A percentile compares a stretch with the other conserved stretches of the same genome.
Conservation (phyloP, 2,113 vertebrate genomes). For the Eulacestoma nigropectus region DNA sequence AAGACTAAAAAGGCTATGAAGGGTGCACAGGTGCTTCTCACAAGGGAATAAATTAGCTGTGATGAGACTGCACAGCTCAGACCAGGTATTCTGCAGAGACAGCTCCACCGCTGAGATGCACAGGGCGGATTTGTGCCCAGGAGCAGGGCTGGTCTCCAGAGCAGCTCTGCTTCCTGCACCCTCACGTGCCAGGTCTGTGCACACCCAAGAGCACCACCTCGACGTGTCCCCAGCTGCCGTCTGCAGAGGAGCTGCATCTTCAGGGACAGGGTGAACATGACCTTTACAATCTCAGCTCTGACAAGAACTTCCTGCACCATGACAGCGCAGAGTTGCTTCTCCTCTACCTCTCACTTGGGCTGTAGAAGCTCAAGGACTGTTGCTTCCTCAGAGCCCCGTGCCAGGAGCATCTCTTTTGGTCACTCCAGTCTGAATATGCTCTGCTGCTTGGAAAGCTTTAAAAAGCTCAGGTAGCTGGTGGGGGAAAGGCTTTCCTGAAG, state of each 20-base stretch:
- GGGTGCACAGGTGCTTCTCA: neutral
- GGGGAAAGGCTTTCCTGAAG: neutral
- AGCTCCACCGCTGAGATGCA: neutral
- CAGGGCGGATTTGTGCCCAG: neutral
- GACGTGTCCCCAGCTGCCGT: neutral
- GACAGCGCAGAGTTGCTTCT: neutral
- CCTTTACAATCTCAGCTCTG: neutral
- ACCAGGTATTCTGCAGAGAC: neutral
- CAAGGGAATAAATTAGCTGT: neutral
- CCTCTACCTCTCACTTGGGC: neutral
- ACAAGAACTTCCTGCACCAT: neutral
- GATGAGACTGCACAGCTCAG: neutral
- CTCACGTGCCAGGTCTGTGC: neutral
- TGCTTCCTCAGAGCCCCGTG: neutral
- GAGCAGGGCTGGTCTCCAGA: neutral
- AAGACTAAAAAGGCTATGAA: neutral
- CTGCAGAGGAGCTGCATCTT: neutral
- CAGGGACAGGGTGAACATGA: neutral
- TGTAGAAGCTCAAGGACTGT: neutral
- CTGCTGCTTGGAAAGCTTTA: neutral
- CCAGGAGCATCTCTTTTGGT: neutral
- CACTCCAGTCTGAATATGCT: neutral
- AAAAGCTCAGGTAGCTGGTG: neutral
- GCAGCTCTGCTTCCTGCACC: neutral
- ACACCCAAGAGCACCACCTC: neutral